These are phyloP conservation scores for Blennius ocellaris DNA, from an alignment of 2,113 vertebrate genomes.

Conservation along the genomic window DNA sequence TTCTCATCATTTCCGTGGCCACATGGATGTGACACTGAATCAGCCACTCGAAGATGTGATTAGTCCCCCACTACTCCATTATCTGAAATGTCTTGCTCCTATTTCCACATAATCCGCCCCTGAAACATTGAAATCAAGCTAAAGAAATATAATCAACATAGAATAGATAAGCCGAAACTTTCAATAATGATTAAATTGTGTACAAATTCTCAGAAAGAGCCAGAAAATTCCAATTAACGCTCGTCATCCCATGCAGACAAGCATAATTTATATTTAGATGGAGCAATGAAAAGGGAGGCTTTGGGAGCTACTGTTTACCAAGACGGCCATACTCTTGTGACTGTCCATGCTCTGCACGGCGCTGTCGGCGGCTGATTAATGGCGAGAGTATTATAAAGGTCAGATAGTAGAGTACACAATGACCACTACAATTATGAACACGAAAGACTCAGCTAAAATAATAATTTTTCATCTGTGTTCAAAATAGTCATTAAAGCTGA, in stretches of 20 bases:
- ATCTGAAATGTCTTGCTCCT: no score
- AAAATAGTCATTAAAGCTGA: constrained; percentile 8
- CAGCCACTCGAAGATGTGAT: no score
- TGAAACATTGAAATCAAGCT: no score
- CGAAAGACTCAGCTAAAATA: constrained; percentile 8
- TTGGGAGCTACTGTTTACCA: constrained; percentile 18
- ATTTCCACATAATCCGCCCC: no score
- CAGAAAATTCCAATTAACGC: constrained; percentile 15
- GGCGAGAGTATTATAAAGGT: constrained; percentile 44
- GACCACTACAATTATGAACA: constrained; percentile 10
- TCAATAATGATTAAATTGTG: neutral
- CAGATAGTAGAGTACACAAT: constrained; percentile 35
- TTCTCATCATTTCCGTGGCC: no score
- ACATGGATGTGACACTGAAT: no score
- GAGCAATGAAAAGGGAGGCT: constrained; percentile 3
- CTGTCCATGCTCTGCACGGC: neutral
- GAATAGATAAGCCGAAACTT: no score
- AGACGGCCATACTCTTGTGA: constrained; percentile 8
- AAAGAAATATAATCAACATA: no score
- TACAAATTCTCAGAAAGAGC: constrained; percentile 9
- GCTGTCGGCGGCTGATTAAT: constrained; percentile 20
- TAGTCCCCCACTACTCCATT: no score
- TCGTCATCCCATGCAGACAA: constrained; percentile 8
- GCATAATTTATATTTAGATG: constrained; percentile 27
- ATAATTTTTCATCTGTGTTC: constrained; percentile 4